These are phyloP conservation scores for Perodicticus potto DNA, from an alignment of 2,797 vertebrate genomes.

Conservation along the genomic window DNA sequence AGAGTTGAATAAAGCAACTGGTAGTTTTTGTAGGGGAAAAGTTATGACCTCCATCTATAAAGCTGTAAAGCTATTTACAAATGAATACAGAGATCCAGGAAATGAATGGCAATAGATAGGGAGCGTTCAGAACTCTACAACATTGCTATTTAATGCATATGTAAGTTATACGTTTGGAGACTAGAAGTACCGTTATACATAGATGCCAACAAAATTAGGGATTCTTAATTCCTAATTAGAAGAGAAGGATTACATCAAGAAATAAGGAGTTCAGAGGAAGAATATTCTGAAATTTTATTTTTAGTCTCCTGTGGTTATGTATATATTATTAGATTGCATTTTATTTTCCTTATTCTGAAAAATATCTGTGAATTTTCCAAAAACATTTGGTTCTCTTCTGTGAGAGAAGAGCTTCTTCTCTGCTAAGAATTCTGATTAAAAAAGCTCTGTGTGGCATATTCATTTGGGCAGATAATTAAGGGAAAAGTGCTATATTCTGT, in stretches of 20 bases:
- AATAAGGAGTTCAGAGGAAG: not conserved
- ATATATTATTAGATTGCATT: not conserved
- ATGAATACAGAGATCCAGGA: not conserved
- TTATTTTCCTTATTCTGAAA: not conserved
- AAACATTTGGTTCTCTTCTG: conserved; percentile 52
- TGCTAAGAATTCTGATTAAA: conserved; percentile 66
- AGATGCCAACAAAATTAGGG: not conserved
- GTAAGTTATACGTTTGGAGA: not conserved
- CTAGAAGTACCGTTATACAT: not conserved
- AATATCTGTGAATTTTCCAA: not conserved
- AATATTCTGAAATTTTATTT: not conserved
- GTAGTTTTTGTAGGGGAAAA: not conserved
- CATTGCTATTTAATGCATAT: not conserved
- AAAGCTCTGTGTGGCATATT: conserved; percentile 63
- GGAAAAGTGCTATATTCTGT: not conserved
- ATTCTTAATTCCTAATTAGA: not conserved
- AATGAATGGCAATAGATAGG: not conserved
- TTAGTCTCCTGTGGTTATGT: not conserved
- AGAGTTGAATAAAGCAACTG: not conserved
- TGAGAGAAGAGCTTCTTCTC: not conserved
- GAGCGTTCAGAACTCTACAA: not conserved
- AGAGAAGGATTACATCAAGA: not conserved
- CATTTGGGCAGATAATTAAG: conserved; percentile 42
- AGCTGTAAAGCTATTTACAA: not conserved
- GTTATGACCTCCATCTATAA: not conserved